phyloP scores from a whole-genome alignment of 1,140 invertebrate genomes.

The Orchesella cincta region DNA sequence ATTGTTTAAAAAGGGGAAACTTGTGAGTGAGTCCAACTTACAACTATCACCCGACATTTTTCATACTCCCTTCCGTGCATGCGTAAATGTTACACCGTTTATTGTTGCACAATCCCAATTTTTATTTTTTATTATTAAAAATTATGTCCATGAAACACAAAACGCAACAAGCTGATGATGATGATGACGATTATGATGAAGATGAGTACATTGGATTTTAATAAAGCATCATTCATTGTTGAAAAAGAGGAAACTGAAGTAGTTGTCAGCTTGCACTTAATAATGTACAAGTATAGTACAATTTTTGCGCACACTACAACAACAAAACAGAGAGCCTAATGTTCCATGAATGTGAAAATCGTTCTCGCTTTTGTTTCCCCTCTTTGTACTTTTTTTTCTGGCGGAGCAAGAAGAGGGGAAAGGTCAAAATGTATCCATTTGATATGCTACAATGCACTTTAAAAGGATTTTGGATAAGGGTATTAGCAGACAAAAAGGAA shows the following conservation, averaged over 20 bases:
- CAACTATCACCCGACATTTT: too few relatives aligned
- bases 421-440: slow-evolving; percentile 28
- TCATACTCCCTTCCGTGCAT: not conserved
- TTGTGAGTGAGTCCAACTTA: not conserved
- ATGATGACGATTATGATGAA: not conserved
- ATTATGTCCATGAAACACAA: not conserved
- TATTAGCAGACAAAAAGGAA: slow-evolving; percentile 4
- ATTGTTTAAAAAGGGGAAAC: not conserved
- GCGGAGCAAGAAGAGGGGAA: not conserved
- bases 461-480: slow-evolving; percentile 17
- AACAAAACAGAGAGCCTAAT: too few relatives aligned
- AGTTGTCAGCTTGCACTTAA: too few relatives aligned
- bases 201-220: not conserved
- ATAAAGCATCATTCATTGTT: too few relatives aligned
- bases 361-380: not conserved
- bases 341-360: slow-evolving; percentile 26
- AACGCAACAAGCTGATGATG: not conserved
- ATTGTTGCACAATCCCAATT: slow-evolving; percentile 2
- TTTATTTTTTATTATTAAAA: not conserved
- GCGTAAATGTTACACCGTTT: too few relatives aligned
- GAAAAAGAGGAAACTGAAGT: too few relatives aligned
- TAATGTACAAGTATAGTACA: not conserved
- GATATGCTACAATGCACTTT: not conserved
- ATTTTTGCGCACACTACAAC: not conserved
- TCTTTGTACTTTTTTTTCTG: not conserved